Percentiles rank a stretch among this genome's conserved stretches.
Conservation (phyloP, 2,797 vertebrate species). For the Enteromius treurensis region DNA sequence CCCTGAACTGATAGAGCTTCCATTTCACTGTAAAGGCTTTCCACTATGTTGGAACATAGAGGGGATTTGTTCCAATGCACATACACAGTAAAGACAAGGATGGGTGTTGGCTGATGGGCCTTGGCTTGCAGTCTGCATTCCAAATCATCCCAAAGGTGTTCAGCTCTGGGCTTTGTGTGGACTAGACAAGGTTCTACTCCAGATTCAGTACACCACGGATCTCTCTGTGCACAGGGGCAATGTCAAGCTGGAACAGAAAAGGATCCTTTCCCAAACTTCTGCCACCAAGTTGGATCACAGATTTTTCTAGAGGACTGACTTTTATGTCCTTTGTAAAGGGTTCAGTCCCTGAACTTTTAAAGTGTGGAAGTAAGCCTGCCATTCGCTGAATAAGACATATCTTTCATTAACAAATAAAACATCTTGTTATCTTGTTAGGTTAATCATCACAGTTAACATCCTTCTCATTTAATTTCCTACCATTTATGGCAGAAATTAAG, state of each 20-base stretch:
- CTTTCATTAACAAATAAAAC: constrained; percentile 1
- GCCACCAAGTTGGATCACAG: not conserved
- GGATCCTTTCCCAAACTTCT: not conserved
- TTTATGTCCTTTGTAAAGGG: not conserved
- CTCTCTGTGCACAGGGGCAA: not conserved
- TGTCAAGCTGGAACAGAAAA: not conserved
- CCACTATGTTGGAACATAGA: not conserved
- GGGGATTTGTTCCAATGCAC: constrained; percentile 7
- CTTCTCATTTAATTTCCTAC: too few species aligned
- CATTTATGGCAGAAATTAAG: too few species aligned
- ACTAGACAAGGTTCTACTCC: not conserved
- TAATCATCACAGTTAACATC: too few species aligned
- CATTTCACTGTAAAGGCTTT: constrained; percentile 3
- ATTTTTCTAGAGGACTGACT: not conserved
- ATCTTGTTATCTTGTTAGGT: too few species aligned
- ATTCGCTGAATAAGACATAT: not conserved
- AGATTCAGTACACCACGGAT: not conserved
- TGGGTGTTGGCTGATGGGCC: constrained; percentile 6
- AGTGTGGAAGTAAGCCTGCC: not conserved
- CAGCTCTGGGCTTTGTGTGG: constrained; percentile 4
- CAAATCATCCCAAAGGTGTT: constrained; percentile 7
- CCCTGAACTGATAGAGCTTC: not conserved
- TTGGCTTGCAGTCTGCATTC: constrained; percentile 9
- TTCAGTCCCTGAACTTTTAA: not conserved
- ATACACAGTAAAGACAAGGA: constrained; percentile 3